Percentiles rank a stretch among this genome's conserved stretches.
phyloP scores from a whole-genome alignment of 2,797 vertebrate species.

The Gymnopithys bicolor region DNA sequence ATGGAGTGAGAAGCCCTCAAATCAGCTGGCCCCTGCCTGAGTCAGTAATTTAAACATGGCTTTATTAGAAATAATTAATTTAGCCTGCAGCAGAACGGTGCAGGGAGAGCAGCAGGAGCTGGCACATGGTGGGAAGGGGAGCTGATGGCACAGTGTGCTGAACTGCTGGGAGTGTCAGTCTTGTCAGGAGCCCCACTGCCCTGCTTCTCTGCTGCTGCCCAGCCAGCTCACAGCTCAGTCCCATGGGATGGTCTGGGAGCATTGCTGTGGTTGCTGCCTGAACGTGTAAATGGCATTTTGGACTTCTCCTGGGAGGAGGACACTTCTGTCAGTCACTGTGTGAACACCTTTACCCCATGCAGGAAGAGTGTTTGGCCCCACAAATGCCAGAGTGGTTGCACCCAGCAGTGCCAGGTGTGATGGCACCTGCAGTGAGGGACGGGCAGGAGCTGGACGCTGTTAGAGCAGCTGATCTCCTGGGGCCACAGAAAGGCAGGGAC shows the following conservation, averaged over 20 bases:
- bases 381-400: rapidly evolving
- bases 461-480: rapidly evolving
- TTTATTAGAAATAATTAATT: slow-evolving; percentile 2
- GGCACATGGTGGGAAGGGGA: background rate
- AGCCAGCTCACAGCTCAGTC: rapidly evolving
- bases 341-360: background rate
- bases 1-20: background rate
- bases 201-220: background rate
- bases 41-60: background rate
- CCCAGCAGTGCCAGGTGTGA: rapidly evolving
- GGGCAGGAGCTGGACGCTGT: rapidly evolving
- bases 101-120: background rate
- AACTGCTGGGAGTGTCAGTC: background rate
- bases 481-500: background rate
- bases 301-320: background rate
- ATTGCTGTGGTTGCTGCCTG: rapidly evolving
- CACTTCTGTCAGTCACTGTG: background rate
- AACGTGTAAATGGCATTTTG: background rate
- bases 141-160: rapidly evolving
- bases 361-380: background rate
- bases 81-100: background rate
- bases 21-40: background rate
- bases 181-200: rapidly evolving
- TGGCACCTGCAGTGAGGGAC: background rate
- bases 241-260: background rate